Evolutionary conservation across 2,797 vertebrate species (phyloP).

Genomic region (Synanceia verrucosa): DNA sequence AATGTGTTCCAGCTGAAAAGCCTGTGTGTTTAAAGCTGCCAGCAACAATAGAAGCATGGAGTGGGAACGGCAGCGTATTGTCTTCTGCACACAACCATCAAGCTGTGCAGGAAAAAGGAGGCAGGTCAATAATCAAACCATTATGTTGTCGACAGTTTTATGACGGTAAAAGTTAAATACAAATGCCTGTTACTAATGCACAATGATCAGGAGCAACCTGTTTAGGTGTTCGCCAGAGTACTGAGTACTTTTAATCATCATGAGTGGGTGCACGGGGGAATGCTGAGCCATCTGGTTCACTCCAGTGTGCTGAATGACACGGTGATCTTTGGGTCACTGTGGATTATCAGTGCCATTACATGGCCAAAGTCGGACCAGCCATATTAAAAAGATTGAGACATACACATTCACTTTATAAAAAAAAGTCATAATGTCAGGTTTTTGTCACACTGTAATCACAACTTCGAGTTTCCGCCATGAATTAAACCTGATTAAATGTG

Average conservation of each 20-base stretch:
- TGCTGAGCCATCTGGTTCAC: constrained; percentile 61
- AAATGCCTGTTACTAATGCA: constrained; percentile 54
- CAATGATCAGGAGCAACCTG: constrained; percentile 51
- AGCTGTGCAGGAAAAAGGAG: constrained; percentile 9
- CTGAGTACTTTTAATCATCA: constrained; percentile 56
- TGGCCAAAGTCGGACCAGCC: constrained; percentile 6
- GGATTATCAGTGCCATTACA: constrained; percentile 10
- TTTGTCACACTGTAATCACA: not conserved
- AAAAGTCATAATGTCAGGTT: not conserved
- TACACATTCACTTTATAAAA: not conserved
- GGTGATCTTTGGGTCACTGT: constrained; percentile 39
- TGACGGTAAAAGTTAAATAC: constrained; percentile 56
- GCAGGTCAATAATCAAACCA: constrained; percentile 44
- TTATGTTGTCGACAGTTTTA: constrained; percentile 53
- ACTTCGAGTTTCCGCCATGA: not conserved
- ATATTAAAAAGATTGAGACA: constrained; percentile 3
- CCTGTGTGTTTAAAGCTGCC: constrained; percentile 10
- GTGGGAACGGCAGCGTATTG: constrained; percentile 6
- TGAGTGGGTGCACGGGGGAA: constrained; percentile 47
- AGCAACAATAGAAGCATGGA: constrained; percentile 10
- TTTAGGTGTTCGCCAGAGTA: constrained; percentile 46
- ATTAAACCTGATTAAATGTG: constrained; percentile 21
- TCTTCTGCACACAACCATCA: constrained; percentile 20
- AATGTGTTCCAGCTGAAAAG: constrained; percentile 33
- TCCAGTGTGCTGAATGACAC: constrained; percentile 38